Evolutionary conservation across 2,888 invertebrate genomes (phyloP), one percentile per base, ranked within the genome.

Genomic region (Sialis lutaria): DNA sequence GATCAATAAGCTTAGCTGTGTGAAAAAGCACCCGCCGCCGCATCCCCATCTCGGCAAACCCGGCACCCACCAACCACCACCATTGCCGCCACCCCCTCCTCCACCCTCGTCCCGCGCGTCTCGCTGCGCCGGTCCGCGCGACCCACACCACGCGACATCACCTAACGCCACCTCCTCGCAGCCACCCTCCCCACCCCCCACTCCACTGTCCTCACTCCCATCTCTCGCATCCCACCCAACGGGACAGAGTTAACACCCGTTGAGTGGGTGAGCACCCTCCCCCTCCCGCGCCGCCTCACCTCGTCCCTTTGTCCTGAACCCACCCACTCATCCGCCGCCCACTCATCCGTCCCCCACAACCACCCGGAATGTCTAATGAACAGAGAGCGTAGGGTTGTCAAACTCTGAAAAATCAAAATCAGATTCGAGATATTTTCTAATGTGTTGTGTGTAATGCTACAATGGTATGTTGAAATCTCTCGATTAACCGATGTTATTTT

Each of bases 291-390:
- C 49, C 48, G 47, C 52, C 13, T 39, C 39, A 6, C 2, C 10
- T 39, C 13, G 10, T 39, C 13, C 39, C 39, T 12, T 13, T 10
- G 10, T 13, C 10, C 39, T 39, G 39, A 39, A 12, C 13, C 13
- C 39, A 39, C 34, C 48, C 48, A 34, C 59, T 60, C 68, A 65
- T 64, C 66, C 68, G 68, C 65, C 67, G 65, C 65, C 67, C 67
- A 67, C 67, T 67, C 69, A 68, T 69, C 69, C 70, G 68, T 68
- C 67, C 68, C 69, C 68, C 61, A 64, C 68, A 69, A 7, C 47
- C 39, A 9, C 39, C 39, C 22, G 22, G 22, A 22, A 22, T 22
- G 22, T 22, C 22, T 22, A 22, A 22, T 22, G 22, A 22, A 22
- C 22, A 22, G 22, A 22, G 22, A 22, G 22, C 22, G 22, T 22